phyloP scores from a whole-genome alignment of 2,797 vertebrate genomes.

The Bryconaethiops microstoma region DNA sequence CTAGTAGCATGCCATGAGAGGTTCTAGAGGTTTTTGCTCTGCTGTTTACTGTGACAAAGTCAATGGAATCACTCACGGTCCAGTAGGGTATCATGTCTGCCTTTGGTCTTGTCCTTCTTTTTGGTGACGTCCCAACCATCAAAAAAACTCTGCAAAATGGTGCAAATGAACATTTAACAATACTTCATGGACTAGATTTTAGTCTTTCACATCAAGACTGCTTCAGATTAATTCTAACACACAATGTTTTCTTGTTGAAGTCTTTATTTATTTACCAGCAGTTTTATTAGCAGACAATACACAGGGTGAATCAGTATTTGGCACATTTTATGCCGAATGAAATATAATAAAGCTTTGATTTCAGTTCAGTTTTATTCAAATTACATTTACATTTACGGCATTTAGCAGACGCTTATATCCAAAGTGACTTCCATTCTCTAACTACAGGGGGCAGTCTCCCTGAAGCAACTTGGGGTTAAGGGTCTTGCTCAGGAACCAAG shows the following conservation, averaged over 20 bases:
- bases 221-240: neutral
- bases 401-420: too few relatives aligned
- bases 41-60: too few relatives aligned
- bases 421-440: too few relatives aligned
- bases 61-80: constrained; percentile 70
- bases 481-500: too few relatives aligned
- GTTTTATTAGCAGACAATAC: neutral
- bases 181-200: neutral
- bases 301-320: neutral
- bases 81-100: constrained; percentile 79
- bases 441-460: too few relatives aligned
- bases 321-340: neutral
- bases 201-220: neutral
- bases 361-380: neutral
- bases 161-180: neutral
- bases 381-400: too few relatives aligned
- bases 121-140: constrained; percentile 94
- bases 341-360: neutral
- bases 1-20: too few relatives aligned
- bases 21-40: too few relatives aligned
- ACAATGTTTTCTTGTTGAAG: neutral
- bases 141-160: constrained; percentile 87
- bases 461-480: too few relatives aligned
- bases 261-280: neutral
- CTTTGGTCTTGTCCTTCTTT: constrained; percentile 95